Evolutionary conservation across 2,888 invertebrate genomes (phyloP).

Genomic region (Pristionchus maxplancki): DNA sequence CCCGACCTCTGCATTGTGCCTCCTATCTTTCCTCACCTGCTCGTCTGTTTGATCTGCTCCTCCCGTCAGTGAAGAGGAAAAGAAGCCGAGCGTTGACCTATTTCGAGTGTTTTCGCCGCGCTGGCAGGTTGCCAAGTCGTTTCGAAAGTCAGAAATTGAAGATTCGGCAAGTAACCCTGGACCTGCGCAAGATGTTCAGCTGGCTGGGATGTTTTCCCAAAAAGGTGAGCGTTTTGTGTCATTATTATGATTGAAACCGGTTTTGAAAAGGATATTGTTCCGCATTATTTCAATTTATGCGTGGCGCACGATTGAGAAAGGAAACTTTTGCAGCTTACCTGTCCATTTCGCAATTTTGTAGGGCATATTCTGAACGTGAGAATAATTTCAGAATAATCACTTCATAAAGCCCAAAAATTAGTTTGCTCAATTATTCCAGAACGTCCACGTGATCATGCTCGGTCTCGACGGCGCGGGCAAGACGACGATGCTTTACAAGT

Average conservation of each 20-base stretch:
- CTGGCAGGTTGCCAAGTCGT: background rate
- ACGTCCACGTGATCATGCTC: constrained; percentile 13
- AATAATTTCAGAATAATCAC: too few species aligned
- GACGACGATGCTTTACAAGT: constrained; percentile 17
- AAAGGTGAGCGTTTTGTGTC: background rate
- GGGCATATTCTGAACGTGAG: too few species aligned
- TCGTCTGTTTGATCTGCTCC: background rate
- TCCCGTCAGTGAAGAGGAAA: background rate
- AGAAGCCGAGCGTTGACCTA: background rate
- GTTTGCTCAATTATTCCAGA: background rate
- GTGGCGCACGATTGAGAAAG: too few species aligned
- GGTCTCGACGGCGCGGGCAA: constrained; percentile 17
- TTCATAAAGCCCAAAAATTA: too few species aligned
- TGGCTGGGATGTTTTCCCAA: constrained; percentile 37
- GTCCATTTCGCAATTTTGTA: too few species aligned
- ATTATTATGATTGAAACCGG: too few species aligned
- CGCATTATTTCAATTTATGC: too few species aligned
- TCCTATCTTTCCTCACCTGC: background rate
- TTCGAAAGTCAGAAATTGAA: too few species aligned
- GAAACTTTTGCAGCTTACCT: too few species aligned
- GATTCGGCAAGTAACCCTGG: too few species aligned
- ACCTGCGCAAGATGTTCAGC: background rate
- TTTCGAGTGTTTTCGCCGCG: background rate
- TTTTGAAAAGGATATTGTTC: too few species aligned
- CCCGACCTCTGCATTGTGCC: background rate